Evolutionary conservation across 2,888 invertebrate species (phyloP), one percentile per base, ranked within the genome.

Genomic region (Cyaniris semiargus): DNA sequence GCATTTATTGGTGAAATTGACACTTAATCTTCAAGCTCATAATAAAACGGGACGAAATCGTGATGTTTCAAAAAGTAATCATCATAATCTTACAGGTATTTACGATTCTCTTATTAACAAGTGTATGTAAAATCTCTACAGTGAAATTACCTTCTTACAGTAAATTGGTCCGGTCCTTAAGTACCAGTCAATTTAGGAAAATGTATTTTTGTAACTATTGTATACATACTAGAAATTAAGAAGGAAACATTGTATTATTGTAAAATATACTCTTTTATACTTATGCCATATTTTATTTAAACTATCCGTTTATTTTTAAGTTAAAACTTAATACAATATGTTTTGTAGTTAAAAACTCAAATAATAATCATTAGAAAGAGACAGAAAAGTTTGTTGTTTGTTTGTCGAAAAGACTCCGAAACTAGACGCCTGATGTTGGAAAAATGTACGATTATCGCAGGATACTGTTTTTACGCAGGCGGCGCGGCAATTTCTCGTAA

Each of bases 241-340:
- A 27, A 21, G 74, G 74, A 74, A 74, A 7, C 27, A 74, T 74
- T 74, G 70, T 58, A 75, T 58, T 60, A 76, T 72, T 78, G 76
- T 76, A 72, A 76, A 76, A 76, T 78, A 78, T 76, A 78, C 76
- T 74, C 74, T 74, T 74, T 74, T 74, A 27, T 74, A 74, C 74
- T n/a, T 48, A 53, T 72, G 44, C 6, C 7, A 27, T 18, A 0
- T 23, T 53, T 27, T 53, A 18, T 74, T 27, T 7, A 1, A 15
- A n/a, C 13, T 38, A 5, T 13, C 70, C n/a, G 10, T 34, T 31
- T 34, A 66, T 31, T 66, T 8, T 21, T 21, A 58, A 58, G 18
- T 3, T 21, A 1, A 58, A 21, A 7, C 6, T 38, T 38, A 38
- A 8, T 38, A 10, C 5, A 34, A 34, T 1, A 8, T n/a, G 7